Evolutionary conservation across 2,888 invertebrate species (phyloP).

Genomic region (Resseliella maxima): DNA sequence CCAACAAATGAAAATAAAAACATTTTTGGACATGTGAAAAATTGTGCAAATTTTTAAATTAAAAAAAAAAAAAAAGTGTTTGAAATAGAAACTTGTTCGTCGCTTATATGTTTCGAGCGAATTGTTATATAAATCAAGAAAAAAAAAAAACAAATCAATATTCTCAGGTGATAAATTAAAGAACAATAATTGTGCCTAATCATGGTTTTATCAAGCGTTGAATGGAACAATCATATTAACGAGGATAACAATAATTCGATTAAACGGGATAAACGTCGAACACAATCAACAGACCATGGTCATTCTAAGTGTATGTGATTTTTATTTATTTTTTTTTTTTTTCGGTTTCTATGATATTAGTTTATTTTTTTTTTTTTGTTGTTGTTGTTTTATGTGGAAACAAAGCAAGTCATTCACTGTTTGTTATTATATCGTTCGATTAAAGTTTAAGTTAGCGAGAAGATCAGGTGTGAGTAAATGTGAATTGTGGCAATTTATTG

Average conservation of each 20-base stretch:
- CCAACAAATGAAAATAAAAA: neutral
- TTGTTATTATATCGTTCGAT: no score
- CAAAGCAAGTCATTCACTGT: no score
- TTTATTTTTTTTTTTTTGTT: neutral
- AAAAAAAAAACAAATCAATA: no score
- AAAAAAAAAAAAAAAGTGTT: neutral
- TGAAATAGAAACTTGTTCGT: neutral
- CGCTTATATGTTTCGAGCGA: neutral
- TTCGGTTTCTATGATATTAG: neutral
- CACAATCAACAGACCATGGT: constrained; percentile 56
- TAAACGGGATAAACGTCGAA: constrained; percentile 57
- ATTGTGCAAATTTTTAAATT: constrained; percentile 22
- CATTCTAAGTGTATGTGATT: constrained; percentile 58
- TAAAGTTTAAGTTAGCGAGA: neutral
- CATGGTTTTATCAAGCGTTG: constrained; percentile 58
- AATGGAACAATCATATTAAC: constrained; percentile 57
- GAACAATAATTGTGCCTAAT: constrained; percentile 43
- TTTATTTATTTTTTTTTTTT: constrained; percentile 25
- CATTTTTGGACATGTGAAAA: constrained; percentile 22
- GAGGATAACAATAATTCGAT: constrained; percentile 59
- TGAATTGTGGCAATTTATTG: no score
- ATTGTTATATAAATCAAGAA: neutral
- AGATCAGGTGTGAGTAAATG: constrained; percentile 9
- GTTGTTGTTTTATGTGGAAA: neutral
- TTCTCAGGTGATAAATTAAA: constrained; percentile 28